Evolutionary conservation across 2,113 vertebrate genomes (phyloP), one percentile per base, ranked within the genome.

Genomic region (Oncorhynchus clarkii): DNA sequence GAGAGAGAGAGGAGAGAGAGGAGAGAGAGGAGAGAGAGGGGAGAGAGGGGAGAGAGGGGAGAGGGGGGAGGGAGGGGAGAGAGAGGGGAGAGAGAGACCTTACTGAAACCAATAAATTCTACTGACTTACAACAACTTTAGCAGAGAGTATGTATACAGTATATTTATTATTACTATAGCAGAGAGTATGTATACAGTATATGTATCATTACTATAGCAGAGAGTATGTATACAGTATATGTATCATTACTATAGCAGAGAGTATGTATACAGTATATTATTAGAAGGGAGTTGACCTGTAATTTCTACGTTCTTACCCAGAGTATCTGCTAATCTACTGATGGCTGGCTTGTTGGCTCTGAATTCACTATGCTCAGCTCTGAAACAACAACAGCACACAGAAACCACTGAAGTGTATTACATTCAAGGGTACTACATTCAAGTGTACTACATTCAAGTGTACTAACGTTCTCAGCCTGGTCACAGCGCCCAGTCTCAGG

Each of bases 401-500:
- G 22, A 77, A 68, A 71, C n/a, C 54, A 16, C 74, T 79, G 65
- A 74, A 16, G 3, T 1, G 49, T 3, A 16, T 13, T 78, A 76
- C 8, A 71, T 80, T 68, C 2, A 20, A n/a, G 49, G 1, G 49
- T 1, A 51, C 49, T 51, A 51, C 0, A 9, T 22, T 49, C 3
- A 0, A 4, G 29, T 72, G 73, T 45, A 85, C 81, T 78, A 76
- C 5, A 71, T 80, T 68, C 1, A 20, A n/a, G 31, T 20, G 13
- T 65, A 94, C 95, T 94, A 90, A 99, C 97, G 3, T 77, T 89
- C 91, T 95, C 67, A 78, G 88, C 90, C 91, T 96, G 24, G 91
- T 92, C 57, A 92, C 78, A 11, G 87, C 90, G 1, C 90, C 89
- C 14, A 97, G 88, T 51, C 95, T 89, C 54, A 93, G 87, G 69